Conservation (phyloP, 2,797 vertebrate species). For the Florisuga fusca region DNA sequence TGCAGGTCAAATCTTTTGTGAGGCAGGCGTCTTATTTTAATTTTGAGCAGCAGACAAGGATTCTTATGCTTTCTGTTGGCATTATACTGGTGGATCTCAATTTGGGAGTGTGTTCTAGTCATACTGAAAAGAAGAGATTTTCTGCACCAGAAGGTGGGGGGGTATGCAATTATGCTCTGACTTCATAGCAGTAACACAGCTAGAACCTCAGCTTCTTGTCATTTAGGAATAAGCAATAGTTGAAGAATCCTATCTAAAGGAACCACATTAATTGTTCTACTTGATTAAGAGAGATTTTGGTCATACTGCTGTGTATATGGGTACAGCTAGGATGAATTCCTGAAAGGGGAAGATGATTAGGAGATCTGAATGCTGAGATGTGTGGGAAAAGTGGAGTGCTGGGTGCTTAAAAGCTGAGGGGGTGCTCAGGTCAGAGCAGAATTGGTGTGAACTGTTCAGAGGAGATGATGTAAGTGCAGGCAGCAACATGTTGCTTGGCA, state of each 20-base stretch:
- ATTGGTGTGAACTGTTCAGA: background rate
- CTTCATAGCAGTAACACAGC: background rate
- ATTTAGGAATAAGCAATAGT: background rate
- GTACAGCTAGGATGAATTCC: background rate
- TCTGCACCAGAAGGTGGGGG: background rate
- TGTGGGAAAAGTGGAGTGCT: background rate
- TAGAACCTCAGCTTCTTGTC: background rate
- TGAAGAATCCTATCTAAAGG: background rate
- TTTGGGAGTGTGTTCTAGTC: background rate
- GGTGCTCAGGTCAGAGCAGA: background rate
- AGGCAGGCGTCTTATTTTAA: background rate
- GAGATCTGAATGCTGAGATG: background rate
- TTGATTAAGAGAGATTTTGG: background rate
- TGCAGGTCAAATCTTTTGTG: background rate
- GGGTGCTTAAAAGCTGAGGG: background rate
- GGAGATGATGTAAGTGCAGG: background rate
- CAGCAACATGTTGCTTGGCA: rapidly evolving
- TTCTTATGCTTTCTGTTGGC: background rate
- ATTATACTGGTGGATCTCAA: background rate
- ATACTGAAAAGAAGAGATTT: background rate
- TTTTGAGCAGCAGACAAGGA: background rate
- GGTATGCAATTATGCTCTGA: background rate
- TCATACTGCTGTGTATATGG: background rate
- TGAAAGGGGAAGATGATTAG: background rate
- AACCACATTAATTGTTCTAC: background rate